A percentile compares a stretch with the other conserved stretches of the same genome.
Evolutionary conservation across 2,797 vertebrate species (phyloP).

Genomic region (Pipistrellus kuhlii): DNA sequence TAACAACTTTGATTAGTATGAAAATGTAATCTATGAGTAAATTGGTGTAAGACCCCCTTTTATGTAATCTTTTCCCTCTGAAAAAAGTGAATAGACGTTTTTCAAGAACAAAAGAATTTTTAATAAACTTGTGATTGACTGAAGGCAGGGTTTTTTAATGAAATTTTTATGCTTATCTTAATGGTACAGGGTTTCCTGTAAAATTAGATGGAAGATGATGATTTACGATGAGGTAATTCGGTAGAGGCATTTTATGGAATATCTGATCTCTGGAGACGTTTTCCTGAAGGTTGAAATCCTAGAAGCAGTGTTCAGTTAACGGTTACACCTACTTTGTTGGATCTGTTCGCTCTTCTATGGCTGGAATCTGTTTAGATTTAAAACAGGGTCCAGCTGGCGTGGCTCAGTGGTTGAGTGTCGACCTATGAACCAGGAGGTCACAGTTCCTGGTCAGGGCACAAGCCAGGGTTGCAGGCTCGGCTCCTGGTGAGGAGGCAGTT

Average conservation of each 20-base stretch:
- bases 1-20: background rate
- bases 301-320: conserved; percentile 44
- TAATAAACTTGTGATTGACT: conserved; percentile 13
- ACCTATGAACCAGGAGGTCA: no score
- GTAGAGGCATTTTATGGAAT: background rate
- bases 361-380: background rate
- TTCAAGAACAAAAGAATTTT: conserved; percentile 53
- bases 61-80: background rate
- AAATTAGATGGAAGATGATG: background rate
- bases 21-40: background rate
- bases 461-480: no score
- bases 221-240: background rate
- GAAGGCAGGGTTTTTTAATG: conserved; percentile 14
- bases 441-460: no score
- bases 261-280: background rate
- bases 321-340: background rate
- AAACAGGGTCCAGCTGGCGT: background rate
- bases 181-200: background rate
- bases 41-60: background rate
- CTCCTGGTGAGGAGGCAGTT: no score
- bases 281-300: conserved; percentile 9
- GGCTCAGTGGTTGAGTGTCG: no score
- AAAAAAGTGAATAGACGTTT: background rate
- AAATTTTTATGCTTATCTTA: conserved; percentile 22
- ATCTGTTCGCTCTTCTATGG: background rate